Evolutionary conservation across 2,888 invertebrate genomes (phyloP), one percentile per base, ranked within the genome.

Genomic region (Barypeithes pellucidus): DNA sequence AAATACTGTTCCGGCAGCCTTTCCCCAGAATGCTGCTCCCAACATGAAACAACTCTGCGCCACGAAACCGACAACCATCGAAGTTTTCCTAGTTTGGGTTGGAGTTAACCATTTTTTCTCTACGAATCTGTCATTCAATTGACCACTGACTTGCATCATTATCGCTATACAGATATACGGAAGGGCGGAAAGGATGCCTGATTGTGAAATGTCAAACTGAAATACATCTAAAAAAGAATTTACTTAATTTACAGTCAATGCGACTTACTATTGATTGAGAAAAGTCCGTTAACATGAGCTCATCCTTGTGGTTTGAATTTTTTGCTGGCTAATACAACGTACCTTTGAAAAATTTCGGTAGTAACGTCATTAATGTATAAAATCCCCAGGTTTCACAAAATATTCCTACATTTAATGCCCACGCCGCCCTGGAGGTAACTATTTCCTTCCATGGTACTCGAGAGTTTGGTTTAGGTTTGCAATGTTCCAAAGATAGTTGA

Each of bases 311-410:
- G n/a, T n/a, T n/a, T n/a, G n/a, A n/a, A n/a, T n/a, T n/a, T n/a
- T n/a, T n/a, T n/a, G n/a, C n/a, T n/a, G n/a, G n/a, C n/a, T n/a
- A n/a, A n/a, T n/a, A n/a, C 7, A 29, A 41, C 14, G 9, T 83
- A 73, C 73, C 73, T 33, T 69, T 68, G 18, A 73, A 61, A 59
- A 63, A 73, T 63, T 63, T 73, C 8, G 73, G 73, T 14, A 73
- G n/a, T 22, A 60, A 54, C 8, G 73, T 73, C n/a, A 73, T 14
- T 77, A 95, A 86, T 0, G 95, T 95, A 81, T 95, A 95, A 85
- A 95, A 95, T 5, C 95, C 95, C 95, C 95, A 95, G 85, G 95
- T 95, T 84, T 95, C 95, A 29, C 94, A 92, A 86, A 95, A 95
- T 84, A 95, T 95, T 0, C 95, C 94, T 62, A 91, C 89, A 0